Evolutionary conservation across 1,140 invertebrate species (phyloP).

Genomic region (Saccostrea cuccullata): DNA sequence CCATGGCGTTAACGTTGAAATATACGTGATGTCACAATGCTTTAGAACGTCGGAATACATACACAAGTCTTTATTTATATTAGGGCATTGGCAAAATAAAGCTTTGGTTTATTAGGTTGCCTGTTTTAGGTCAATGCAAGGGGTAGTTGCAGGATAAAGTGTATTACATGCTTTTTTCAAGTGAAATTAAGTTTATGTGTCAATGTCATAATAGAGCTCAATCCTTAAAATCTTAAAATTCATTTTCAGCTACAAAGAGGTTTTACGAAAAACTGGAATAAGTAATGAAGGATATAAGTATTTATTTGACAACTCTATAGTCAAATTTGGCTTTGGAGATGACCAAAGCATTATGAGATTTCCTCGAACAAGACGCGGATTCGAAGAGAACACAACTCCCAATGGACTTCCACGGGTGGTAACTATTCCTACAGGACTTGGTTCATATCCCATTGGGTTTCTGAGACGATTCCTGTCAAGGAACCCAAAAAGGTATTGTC

Average conservation of each 20-base stretch:
- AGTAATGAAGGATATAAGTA: neutral
- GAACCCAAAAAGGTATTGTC: neutral
- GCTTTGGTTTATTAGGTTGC: too few relatives aligned
- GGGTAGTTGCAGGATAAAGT: too few relatives aligned
- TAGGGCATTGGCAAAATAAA: too few relatives aligned
- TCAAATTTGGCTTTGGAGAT: neutral
- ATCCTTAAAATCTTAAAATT: too few relatives aligned
- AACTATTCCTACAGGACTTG: neutral
- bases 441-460: neutral
- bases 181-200: too few relatives aligned
- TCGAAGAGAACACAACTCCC: neutral
- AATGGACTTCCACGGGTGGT: neutral
- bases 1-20: too few relatives aligned
- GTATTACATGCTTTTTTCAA: too few relatives aligned
- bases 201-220: too few relatives aligned
- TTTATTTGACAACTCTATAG: neutral
- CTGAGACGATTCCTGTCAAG: neutral
- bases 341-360: neutral
- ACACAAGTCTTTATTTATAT: too few relatives aligned
- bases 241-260: neutral
- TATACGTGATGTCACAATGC: too few relatives aligned
- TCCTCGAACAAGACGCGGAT: neutral
- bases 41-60: too few relatives aligned
- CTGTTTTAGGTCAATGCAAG: too few relatives aligned
- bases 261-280: slow-evolving; percentile 3